Conservation (phyloP, 2,113 vertebrate genomes). For the Chlamydotis undulata region DNA sequence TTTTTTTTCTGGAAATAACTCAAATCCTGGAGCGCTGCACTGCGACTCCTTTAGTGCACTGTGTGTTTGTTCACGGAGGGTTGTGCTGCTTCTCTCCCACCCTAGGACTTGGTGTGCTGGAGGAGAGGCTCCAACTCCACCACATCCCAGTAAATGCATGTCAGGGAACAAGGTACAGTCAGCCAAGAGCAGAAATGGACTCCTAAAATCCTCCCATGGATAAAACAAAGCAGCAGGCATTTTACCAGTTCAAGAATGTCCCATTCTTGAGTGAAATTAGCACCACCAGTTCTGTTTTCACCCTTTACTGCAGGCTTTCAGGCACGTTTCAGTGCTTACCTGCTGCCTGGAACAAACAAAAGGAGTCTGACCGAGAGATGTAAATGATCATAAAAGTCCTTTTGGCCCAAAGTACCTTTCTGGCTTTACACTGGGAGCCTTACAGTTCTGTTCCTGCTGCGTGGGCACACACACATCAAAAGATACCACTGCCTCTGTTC, state of each 20-base stretch:
- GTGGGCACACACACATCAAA: not conserved
- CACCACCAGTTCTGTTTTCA: not conserved
- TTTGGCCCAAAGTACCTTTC: not conserved
- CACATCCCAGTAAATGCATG: not conserved
- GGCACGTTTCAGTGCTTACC: not conserved
- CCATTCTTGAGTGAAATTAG: not conserved
- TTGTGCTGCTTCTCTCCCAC: not conserved
- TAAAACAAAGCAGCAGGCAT: not conserved
- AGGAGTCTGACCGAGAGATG: not conserved
- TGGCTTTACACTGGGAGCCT: not conserved
- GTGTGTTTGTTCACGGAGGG: not conserved
- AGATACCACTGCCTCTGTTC: not conserved
- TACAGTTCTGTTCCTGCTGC: not conserved
- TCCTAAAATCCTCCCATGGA: not conserved
- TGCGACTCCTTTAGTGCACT: not conserved
- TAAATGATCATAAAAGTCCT: not conserved
- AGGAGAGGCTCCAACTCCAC: not conserved
- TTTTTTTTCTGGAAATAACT: not conserved
- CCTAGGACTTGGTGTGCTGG: not conserved
- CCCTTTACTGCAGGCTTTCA: not conserved
- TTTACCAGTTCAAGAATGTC: not conserved
- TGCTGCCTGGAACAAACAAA: not conserved
- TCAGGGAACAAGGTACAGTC: not conserved
- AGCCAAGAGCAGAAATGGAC: not conserved
- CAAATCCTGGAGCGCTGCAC: not conserved